Conservation (phyloP, 2,797 vertebrate species). For the Threskiornis aethiopicus region DNA sequence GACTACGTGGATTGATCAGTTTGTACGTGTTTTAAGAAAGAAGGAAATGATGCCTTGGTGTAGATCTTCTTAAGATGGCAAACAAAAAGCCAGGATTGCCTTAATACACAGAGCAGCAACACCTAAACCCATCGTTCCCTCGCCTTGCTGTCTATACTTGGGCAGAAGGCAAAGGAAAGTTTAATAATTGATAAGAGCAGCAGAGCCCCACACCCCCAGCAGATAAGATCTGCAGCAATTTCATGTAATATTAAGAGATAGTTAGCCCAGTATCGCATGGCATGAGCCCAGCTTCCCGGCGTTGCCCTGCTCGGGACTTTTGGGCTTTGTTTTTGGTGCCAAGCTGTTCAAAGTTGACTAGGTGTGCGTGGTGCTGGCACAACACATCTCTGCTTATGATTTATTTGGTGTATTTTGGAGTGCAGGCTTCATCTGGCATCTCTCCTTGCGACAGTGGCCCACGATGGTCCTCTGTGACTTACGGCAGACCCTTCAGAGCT, state of each 20-base stretch:
- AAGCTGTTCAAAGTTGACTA: not conserved
- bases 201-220: not conserved
- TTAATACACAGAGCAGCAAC: not conserved
- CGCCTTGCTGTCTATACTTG: not conserved
- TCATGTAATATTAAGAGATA: not conserved
- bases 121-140: not conserved
- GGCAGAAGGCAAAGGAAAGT: not conserved
- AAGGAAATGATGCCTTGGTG: not conserved
- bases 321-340: not conserved
- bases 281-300: not conserved
- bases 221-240: not conserved
- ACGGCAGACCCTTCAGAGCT: not conserved
- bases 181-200: not conserved
- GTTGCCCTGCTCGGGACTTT: not conserved
- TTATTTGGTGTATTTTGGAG: not conserved
- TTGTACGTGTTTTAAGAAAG: not conserved
- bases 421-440: not conserved
- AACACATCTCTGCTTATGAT: not conserved
- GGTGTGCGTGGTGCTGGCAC: fast-evolving
- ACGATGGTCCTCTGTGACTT: not conserved
- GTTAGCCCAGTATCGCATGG: not conserved
- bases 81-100: not conserved
- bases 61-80: not conserved
- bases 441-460: not conserved
- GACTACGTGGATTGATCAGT: not conserved